These are phyloP conservation scores for Percopsis transmontana DNA, from an alignment of 2,113 vertebrate genomes.

Conservation along the genomic window DNA sequence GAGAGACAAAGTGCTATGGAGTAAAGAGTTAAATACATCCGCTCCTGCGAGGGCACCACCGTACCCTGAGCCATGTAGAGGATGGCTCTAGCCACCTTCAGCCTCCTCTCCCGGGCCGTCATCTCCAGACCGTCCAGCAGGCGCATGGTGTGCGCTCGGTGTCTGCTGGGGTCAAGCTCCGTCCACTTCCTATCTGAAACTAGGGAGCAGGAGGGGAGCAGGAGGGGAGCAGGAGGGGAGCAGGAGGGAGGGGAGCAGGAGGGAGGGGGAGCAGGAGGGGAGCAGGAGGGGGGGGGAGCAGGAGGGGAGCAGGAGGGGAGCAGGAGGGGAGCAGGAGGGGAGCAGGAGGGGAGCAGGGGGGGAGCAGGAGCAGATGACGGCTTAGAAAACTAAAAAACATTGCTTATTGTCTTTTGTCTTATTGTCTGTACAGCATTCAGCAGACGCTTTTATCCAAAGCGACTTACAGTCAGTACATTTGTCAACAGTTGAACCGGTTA, in stretches of 20 bases:
- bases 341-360: not conserved
- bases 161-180: conserved; percentile 87
- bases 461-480: too few relatives aligned
- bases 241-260: too few relatives aligned
- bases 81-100: conserved; percentile 90
- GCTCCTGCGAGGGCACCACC: not conserved
- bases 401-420: not conserved
- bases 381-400: not conserved
- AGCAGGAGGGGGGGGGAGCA: not conserved
- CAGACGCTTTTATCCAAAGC: too few relatives aligned
- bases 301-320: not conserved
- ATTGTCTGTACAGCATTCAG: too few relatives aligned
- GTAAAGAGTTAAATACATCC: too few relatives aligned
- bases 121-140: conserved; percentile 93
- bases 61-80: conserved; percentile 96
- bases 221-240: not conserved
- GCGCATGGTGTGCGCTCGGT: conserved; percentile 91
- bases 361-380: not conserved
- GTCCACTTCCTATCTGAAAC: conserved; percentile 91
- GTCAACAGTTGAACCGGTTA: too few relatives aligned
- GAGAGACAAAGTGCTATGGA: not conserved
- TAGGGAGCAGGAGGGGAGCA: conserved; percentile 59
- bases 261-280: not conserved
- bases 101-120: conserved; percentile 87
- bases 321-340: not conserved